phyloP scores from a whole-genome alignment of 37 sponge, comb jelly and placozoan genomes.

The Beroe forskalii region DNA sequence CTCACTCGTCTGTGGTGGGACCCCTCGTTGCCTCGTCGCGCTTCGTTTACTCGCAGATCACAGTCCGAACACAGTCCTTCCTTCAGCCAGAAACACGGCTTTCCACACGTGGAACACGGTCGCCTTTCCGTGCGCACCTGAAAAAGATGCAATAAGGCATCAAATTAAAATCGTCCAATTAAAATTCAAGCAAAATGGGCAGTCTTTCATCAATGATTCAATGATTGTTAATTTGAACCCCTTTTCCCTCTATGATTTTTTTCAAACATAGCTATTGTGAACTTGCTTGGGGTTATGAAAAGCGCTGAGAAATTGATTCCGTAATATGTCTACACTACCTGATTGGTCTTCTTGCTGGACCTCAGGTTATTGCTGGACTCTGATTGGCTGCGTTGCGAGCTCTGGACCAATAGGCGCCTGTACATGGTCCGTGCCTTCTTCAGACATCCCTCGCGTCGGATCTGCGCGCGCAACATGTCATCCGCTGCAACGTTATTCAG shows the following conservation, averaged over 20 bases:
- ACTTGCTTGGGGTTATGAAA: too few relatives aligned
- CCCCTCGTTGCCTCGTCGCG: background rate
- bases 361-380: background rate
- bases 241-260: too few relatives aligned
- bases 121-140: constrained; percentile 39
- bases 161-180: too few relatives aligned
- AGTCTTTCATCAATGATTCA: too few relatives aligned
- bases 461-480: constrained; percentile 45
- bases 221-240: too few relatives aligned
- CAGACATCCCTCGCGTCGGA: constrained; percentile 62
- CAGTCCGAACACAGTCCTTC: constrained; percentile 53
- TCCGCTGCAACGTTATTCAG: constrained; percentile 18
- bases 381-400: background rate
- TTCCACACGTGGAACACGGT: constrained; percentile 14
- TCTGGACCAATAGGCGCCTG: constrained; percentile 4
- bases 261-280: too few relatives aligned
- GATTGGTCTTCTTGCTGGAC: background rate
- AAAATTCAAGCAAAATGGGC: too few relatives aligned
- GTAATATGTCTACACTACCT: too few relatives aligned
- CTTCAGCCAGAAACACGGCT: constrained; percentile 59
- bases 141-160: too few relatives aligned
- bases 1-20: constrained; percentile 9
- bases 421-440: constrained; percentile 62
- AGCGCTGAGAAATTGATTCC: too few relatives aligned
- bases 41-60: constrained; percentile 42